Percentiles rank a stretch among this genome's conserved stretches.
These are phyloP conservation scores for Coremacera marginata DNA, from an alignment of 2,888 invertebrate species.

Conservation along the genomic window DNA sequence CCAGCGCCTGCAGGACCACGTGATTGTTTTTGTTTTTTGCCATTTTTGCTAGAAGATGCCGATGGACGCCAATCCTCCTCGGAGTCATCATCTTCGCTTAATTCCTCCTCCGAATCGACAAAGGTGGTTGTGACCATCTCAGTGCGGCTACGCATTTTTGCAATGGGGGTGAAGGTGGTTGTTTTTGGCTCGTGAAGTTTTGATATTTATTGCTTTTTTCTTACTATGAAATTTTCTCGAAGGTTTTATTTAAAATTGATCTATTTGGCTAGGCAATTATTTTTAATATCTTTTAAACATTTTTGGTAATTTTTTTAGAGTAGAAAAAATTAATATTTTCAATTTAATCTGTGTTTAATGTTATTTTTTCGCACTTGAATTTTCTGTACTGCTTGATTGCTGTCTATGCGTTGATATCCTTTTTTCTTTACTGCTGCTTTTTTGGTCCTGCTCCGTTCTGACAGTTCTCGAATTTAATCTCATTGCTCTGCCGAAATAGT, in stretches of 20 bases:
- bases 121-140: conserved; percentile 69
- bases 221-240: conserved; percentile 3
- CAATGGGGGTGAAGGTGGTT: background rate
- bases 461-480: conserved; percentile 28
- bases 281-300: background rate
- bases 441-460: conserved; percentile 25
- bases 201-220: background rate
- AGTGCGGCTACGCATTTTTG: conserved; percentile 68
- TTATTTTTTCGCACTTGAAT: background rate
- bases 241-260: background rate
- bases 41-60: conserved; percentile 55
- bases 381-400: background rate
- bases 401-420: conserved; percentile 10
- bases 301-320: background rate
- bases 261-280: too few relatives aligned
- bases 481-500: conserved; percentile 20
- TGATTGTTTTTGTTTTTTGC: conserved; percentile 57
- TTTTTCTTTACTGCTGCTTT: background rate
- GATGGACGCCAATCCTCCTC: conserved; percentile 69
- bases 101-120: conserved; percentile 68
- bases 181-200: background rate
- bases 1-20: conserved; percentile 49
- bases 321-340: background rate
- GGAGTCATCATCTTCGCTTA: conserved; percentile 67
- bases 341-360: background rate